phyloP scores from a whole-genome alignment of 92 coral and sea anemone species.

The Epizoanthus illoricatus region DNA sequence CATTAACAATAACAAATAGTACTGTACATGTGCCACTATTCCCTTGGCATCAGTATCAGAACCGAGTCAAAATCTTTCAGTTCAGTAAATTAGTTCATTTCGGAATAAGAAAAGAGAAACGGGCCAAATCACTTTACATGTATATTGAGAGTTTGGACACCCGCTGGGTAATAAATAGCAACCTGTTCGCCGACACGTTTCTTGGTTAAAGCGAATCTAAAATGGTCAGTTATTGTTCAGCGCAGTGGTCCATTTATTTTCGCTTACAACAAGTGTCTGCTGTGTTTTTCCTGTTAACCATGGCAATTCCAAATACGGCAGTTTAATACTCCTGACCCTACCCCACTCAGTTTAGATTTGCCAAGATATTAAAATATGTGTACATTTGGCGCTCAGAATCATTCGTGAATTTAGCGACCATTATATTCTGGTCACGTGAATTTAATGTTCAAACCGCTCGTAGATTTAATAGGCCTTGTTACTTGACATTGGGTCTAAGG shows the following conservation, averaged over 20 bases:
- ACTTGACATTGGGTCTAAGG: too few species aligned
- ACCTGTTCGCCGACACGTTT: background rate
- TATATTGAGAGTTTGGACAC: background rate
- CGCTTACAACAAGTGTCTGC: background rate
- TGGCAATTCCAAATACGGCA: background rate
- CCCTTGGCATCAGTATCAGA: background rate
- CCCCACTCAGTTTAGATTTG: background rate
- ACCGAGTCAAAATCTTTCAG: background rate
- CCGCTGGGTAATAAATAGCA: background rate
- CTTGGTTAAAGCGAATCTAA: background rate
- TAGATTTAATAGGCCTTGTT: too few species aligned
- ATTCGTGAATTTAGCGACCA: too few species aligned
- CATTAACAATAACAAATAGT: too few species aligned
- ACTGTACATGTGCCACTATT: too few species aligned
- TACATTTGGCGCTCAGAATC: too few species aligned
- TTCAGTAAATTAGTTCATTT: background rate
- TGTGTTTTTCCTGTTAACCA: background rate
- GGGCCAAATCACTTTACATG: background rate
- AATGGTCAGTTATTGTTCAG: background rate
- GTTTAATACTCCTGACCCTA: background rate
- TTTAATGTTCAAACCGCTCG: too few species aligned
- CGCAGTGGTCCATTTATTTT: background rate
- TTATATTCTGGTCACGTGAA: too few species aligned
- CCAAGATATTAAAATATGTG: background rate
- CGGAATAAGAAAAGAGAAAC: constrained; percentile 6